phyloP scores from a whole-genome alignment of 2,797 vertebrate genomes.

The Micrastur ruficollis region DNA sequence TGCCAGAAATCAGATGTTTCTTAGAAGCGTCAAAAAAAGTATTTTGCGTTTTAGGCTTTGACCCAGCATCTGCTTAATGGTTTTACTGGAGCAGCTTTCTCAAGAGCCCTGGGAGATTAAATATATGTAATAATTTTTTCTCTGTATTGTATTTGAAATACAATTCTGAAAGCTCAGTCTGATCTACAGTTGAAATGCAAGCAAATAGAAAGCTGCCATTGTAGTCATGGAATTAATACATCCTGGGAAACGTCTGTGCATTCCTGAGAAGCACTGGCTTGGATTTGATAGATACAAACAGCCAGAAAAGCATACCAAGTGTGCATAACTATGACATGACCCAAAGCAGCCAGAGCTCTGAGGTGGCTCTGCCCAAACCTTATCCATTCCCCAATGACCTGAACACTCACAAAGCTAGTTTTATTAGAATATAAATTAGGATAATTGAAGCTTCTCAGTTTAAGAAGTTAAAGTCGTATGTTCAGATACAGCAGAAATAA shows the following conservation, averaged over 20 bases:
- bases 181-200: neutral
- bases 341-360: neutral
- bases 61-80: neutral
- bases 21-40: neutral
- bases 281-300: neutral
- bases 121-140: neutral
- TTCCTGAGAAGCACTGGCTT: slow-evolving; percentile 25
- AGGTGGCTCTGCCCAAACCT: neutral
- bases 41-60: neutral
- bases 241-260: slow-evolving; percentile 11
- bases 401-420: neutral
- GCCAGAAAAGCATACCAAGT: neutral
- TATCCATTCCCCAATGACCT: neutral
- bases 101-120: neutral
- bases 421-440: neutral
- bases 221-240: neutral
- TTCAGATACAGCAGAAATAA: neutral
- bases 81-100: slow-evolving; percentile 18
- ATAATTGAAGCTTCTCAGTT: neutral
- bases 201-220: neutral
- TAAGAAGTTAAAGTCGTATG: neutral
- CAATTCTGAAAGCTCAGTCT: neutral
- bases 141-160: neutral
- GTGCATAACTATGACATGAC: neutral
- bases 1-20: neutral